Percentiles rank a stretch among this genome's conserved stretches.
These are phyloP conservation scores for Orchestia grillus DNA, from an alignment of 1,140 invertebrate genomes.

Conservation along the genomic window DNA sequence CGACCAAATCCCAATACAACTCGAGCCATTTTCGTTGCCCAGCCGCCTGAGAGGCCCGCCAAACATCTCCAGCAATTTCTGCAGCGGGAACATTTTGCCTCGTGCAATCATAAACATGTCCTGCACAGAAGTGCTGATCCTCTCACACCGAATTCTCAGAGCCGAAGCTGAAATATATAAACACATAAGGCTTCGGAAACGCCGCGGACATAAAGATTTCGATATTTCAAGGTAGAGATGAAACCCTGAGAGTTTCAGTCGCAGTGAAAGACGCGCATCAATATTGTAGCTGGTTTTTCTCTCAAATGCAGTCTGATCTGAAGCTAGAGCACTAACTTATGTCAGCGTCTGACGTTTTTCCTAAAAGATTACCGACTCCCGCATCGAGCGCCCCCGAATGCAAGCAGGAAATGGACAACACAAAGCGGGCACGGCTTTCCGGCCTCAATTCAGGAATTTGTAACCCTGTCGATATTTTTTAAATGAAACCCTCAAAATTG, in stretches of 20 bases:
- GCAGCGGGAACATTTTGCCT: conserved; percentile 23
- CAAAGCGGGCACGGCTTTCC: too few relatives aligned
- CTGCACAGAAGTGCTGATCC: conserved; percentile 24
- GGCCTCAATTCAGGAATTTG: too few relatives aligned
- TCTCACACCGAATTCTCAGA: conserved; percentile 33
- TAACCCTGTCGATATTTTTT: too few relatives aligned
- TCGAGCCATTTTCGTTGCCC: not conserved
- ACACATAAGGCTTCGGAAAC: conserved; percentile 50
- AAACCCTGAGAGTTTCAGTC: not conserved
- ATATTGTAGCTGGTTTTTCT: not conserved
- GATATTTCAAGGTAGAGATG: conserved; percentile 38
- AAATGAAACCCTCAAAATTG: too few relatives aligned
- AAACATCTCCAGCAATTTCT: conserved; percentile 46
- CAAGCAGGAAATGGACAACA: not conserved
- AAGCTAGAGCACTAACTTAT: not conserved
- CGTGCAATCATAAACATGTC: conserved; percentile 52
- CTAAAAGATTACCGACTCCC: not conserved
- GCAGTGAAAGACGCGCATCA: not conserved
- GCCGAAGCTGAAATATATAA: conserved; percentile 42
- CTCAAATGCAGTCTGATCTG: not conserved
- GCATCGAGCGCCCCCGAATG: not conserved
- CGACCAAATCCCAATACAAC: not conserved
- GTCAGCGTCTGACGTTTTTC: not conserved
- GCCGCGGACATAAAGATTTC: not conserved
- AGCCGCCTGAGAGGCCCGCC: not conserved